Base-by-base conservation (phyloP, 64 coral and sea anemone genomes). In the Montipora sp. region DNA sequence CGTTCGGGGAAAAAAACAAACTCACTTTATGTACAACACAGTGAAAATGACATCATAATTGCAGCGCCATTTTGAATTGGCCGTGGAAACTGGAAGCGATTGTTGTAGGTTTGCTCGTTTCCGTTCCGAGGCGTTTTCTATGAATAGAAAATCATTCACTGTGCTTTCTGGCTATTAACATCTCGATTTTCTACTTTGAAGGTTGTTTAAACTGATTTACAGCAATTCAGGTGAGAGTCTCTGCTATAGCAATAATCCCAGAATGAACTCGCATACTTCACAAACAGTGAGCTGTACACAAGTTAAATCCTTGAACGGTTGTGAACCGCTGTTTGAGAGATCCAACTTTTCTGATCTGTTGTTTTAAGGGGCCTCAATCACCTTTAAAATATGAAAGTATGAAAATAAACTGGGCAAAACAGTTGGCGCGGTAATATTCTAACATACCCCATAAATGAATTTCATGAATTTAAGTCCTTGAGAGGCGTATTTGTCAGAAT, bases 61-160 rank as follows among this genome's bases (percentile, higher is more conserved):
- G 16, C 22, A 81, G 79, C 79, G 79, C 79, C 79, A 81, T 81
- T 70, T 72, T 68, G 82, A 71, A 63, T 63, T 63, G 60, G 14
- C 60, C 65, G 82, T 49, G 82, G 7, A 85, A 85, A 72, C 82
- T 85, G 82, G 82, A 85, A 6, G 53, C 82, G 65, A 85, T 72
- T 19, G 53, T 57, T 57, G 53, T 57, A 57, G 11, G 53, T 84
- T 68, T 8, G 5, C 15, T 84, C 49, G 63, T 5, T 71, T 71
- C 65, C 65, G 82, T 85, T 84, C 68, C 49, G 60, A 85, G 61
- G 45, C 65, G 65, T 18, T 48, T 49, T 66, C 80, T 45, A 63
- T 12, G 14, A 50, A 47, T 21, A 85, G 65, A 73, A 70, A 85
- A 16, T 72, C 45, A 13, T 5, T 71, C 71, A 22, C n/a, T 61